Base-by-base conservation (phyloP, 2,888 invertebrate genomes). In the Pogonocherus hispidulus region DNA sequence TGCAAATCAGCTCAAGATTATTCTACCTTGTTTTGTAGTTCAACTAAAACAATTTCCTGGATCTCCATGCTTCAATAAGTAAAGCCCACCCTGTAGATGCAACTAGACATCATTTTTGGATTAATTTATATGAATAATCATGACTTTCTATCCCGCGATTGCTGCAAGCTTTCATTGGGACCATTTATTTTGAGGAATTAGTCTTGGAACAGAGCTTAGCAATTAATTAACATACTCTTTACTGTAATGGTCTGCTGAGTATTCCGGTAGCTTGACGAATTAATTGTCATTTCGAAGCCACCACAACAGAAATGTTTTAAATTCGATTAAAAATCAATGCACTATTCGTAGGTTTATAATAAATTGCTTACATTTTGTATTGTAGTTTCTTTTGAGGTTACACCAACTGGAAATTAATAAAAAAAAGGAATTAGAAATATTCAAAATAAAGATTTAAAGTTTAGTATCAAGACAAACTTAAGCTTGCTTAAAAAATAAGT, bases 171-270 rank as follows among this genome's bases (percentile, higher is more conserved):
- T 37, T 41, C 41, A 41, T 41, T 16, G 41, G 41, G 16, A 41
- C 41, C 41, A 41, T 41, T 41, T 41, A 14, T 41, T 41, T 41
- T 41, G 41, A 41, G 41, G 41, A 41, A 41, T 41, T 41, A 41
- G 41, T 41, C 41, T n/a, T 5, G 41, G 41, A 41, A 41, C 16
- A 41, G 41, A 41, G 41, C 41, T 41, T 41, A 41, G 41, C 41
- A 41, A 41, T 41, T 41, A 41, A 41, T 41, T 41, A 41, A 41
- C 41, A 41, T 41, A 11, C 41, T 41, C 41, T 14, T 41, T 41
- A 41, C 16, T 41, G 4, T 5, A 41, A 14, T 41, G 41, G 41
- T 41, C 41, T 41, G 41, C 41, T 41, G 14, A 41, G 41, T 41
- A 41, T 9, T 41, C 3, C n/a, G 41, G 41, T 16, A 41, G 41